Evolutionary conservation across 2,797 vertebrate species (phyloP).

Genomic region (Alauda arvensis): DNA sequence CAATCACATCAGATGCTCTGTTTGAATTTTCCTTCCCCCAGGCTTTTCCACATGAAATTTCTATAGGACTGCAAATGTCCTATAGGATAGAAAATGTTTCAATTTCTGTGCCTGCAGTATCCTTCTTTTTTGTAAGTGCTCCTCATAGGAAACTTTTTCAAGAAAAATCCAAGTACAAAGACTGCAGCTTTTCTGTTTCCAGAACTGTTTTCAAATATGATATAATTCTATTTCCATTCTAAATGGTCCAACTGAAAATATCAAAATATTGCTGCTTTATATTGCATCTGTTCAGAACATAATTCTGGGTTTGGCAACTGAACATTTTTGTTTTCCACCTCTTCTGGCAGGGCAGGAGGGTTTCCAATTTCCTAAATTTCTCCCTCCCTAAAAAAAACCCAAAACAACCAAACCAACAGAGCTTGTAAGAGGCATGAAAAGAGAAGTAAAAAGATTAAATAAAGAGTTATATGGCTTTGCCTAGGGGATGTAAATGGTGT

Average conservation of each 20-base stretch:
- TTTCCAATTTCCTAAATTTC: background rate
- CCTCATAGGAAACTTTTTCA: background rate
- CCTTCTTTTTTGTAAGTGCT: background rate
- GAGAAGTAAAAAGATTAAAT: background rate
- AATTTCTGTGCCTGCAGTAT: background rate
- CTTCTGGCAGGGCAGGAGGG: background rate
- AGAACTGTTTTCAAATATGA: background rate
- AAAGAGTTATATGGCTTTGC: background rate
- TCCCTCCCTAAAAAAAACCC: background rate
- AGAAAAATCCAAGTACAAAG: background rate
- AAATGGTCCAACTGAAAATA: background rate
- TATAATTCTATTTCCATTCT: constrained; percentile 7
- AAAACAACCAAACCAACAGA: background rate
- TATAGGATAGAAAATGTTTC: background rate
- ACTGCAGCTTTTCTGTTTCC: background rate
- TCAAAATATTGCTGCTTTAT: background rate
- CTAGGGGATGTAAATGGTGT: background rate
- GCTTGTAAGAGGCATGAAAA: background rate
- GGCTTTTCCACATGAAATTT: background rate
- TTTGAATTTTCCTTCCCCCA: background rate
- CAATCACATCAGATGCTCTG: background rate
- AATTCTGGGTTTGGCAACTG: background rate
- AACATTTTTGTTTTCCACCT: background rate
- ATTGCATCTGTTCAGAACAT: background rate
- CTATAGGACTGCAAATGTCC: background rate